These are phyloP conservation scores for Arge pagana DNA, from an alignment of 2,888 invertebrate genomes.

Conservation along the genomic window DNA sequence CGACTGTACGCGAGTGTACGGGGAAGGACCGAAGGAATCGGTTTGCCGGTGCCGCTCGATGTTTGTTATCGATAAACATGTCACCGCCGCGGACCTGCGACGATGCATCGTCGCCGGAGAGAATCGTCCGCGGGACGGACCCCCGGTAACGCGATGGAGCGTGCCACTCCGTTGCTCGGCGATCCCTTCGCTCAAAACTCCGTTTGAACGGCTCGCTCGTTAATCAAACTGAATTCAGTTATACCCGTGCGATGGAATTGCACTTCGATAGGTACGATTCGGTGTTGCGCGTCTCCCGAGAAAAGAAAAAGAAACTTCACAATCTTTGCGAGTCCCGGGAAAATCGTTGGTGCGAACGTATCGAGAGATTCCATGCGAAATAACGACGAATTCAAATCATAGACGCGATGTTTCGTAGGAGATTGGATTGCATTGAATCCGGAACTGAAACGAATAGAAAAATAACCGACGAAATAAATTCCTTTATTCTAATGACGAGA, in stretches of 20 bases:
- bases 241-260: constrained; percentile 25
- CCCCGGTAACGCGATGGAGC: constrained; percentile 17
- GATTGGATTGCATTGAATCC: no score
- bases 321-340: no score
- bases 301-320: background rate
- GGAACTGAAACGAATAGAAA: no score
- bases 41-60: constrained; percentile 24
- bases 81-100: constrained; percentile 34
- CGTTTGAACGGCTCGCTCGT: constrained; percentile 38
- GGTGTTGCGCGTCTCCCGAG: no score
- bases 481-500: no score
- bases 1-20: no score
- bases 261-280: no score
- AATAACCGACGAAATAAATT: no score
- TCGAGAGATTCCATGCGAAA: no score
- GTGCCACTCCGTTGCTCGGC: constrained; percentile 32
- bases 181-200: constrained; percentile 39
- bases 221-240: constrained; percentile 40
- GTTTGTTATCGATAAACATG: constrained; percentile 39
- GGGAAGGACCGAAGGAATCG: constrained; percentile 26
- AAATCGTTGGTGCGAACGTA: no score
- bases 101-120: constrained; percentile 35
- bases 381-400: no score
- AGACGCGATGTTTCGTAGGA: no score
- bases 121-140: background rate